phyloP scores from a whole-genome alignment of 64 coral and sea anemone genomes.

The Stichodactyla mertensii region DNA sequence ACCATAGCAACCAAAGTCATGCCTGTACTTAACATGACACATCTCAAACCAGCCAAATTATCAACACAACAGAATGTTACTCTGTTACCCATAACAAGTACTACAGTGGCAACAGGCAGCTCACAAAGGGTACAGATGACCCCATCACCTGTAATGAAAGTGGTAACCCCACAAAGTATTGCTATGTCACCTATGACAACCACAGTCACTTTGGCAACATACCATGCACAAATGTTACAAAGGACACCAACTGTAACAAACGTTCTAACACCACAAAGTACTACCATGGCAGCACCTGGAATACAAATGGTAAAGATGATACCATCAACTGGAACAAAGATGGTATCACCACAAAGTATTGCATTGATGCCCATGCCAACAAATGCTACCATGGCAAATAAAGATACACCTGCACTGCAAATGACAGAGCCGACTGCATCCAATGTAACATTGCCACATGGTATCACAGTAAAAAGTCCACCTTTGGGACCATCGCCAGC shows the following conservation, averaged over 20 bases:
- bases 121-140: background rate
- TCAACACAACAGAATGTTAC: background rate
- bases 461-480: background rate
- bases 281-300: background rate
- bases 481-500: background rate
- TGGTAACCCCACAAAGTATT: background rate
- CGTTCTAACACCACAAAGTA: background rate
- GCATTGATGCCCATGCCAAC: background rate
- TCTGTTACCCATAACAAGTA: background rate
- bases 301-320: background rate
- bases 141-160: background rate
- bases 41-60: background rate
- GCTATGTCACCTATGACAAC: background rate
- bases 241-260: background rate
- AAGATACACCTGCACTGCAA: background rate
- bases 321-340: background rate
- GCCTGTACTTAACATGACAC: background rate
- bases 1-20: background rate
- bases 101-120: background rate
- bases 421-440: background rate
- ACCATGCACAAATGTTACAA: background rate
- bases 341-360: background rate
- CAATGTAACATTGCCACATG: background rate
- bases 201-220: background rate
- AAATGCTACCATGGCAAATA: background rate